A percentile compares a stretch with the other conserved stretches of the same genome.
These are phyloP conservation scores for Cirrhinus mrigala DNA, from an alignment of 2,797 vertebrate species.

Conservation along the genomic window DNA sequence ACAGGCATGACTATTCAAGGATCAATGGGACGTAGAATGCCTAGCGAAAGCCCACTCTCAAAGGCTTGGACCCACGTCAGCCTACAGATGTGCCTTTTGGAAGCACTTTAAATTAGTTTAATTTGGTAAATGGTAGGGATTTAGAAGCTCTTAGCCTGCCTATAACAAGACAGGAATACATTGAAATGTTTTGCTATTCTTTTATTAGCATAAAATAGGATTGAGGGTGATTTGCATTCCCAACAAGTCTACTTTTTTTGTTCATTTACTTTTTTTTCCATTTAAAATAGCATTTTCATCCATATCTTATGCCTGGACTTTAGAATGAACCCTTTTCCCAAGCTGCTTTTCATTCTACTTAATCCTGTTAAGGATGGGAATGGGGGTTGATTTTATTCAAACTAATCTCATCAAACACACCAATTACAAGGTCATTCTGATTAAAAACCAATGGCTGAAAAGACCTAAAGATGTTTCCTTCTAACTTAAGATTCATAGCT, in stretches of 20 bases:
- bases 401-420: slow-evolving; percentile 78
- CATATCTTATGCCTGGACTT: slow-evolving; percentile 59
- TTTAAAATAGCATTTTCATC: slow-evolving; percentile 71
- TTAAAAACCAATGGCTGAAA: slow-evolving; percentile 76
- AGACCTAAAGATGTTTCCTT: slow-evolving; percentile 62
- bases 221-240: slow-evolving; percentile 88
- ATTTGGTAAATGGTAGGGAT: slow-evolving; percentile 99
- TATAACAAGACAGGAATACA: slow-evolving; percentile 95
- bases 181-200: slow-evolving; percentile 88
- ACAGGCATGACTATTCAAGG: slow-evolving; percentile 99
- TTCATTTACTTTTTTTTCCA: slow-evolving; percentile 50
- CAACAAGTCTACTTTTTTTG: slow-evolving; percentile 74
- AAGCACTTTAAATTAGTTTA: slow-evolving; percentile 99
- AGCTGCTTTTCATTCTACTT: slow-evolving; percentile 67
- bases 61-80: slow-evolving; percentile 90
- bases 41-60: slow-evolving; percentile 85
- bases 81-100: slow-evolving; percentile 97
- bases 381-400: slow-evolving; percentile 71
- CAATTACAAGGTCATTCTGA: slow-evolving; percentile 76
- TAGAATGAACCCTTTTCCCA: slow-evolving; percentile 67
- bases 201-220: slow-evolving; percentile 92
- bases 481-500: slow-evolving; percentile 58
- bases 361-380: slow-evolving; percentile 72
- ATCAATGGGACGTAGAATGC: slow-evolving; percentile 96
- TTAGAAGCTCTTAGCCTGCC: slow-evolving; percentile 94